Evolutionary conservation across 2,888 invertebrate species (phyloP), one percentile per base, ranked within the genome.

Genomic region (Clostera curtula): DNA sequence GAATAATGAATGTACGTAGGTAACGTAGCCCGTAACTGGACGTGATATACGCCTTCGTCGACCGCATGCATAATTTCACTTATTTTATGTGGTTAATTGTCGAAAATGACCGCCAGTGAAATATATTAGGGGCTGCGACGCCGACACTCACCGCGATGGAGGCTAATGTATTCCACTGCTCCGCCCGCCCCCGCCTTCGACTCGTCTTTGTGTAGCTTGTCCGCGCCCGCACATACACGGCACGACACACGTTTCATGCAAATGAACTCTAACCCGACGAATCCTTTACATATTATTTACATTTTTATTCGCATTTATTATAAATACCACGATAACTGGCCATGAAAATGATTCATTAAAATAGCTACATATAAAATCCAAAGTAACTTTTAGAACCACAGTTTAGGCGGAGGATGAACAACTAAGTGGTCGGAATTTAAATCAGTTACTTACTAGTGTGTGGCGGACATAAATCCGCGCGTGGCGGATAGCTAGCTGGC

Each of bases 41-140:
- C 82, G 82, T 83, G 82, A 83, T 83, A 83, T 83, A 83, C 80
- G 73, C 73, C 82, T 77, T 83, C 80, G 77, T 71, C 76, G 80
- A 61, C 80, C 72, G 83, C 79, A 82, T 82, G 83, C 83, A 83
- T 83, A 83, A 83, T 83, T 83, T 80, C 74, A 82, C 83, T 82
- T 82, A 83, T 80, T 82, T 82, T 80, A 83, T 82, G 82, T 79
- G 77, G 82, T 82, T 83, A 82, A 83, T 82, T 83, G 83, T 82
- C 83, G 83, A 83, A 82, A 83, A 83, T 82, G 82, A 83, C 83
- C 80, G 73, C 76, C 46, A 66, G 76, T 75, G 72, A 82, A 82
- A 83, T 82, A 82, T 76, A 79, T 79, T 77, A 75, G 61, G 59
- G 58, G 66, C 61, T 66, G 65, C 67, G 59, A 67, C 71, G 71